Evolutionary conservation across 2,113 vertebrate genomes (phyloP).

Genomic region (Psittacula cyanocephala): DNA sequence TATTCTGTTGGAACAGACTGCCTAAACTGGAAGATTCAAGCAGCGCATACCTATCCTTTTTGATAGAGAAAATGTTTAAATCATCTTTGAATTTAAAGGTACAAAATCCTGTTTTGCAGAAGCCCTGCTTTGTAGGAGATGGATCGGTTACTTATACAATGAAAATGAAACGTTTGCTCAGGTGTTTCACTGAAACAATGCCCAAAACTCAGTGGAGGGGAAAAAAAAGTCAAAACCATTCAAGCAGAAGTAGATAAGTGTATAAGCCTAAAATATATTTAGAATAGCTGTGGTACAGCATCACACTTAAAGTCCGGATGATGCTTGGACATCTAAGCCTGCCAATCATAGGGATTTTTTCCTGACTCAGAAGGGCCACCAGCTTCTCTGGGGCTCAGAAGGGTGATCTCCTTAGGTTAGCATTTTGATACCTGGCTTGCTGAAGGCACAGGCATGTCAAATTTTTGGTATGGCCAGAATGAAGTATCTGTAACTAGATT

Average conservation of each 20-base stretch:
- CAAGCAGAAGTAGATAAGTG: background rate
- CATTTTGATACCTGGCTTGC: background rate
- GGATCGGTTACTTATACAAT: rapidly evolving
- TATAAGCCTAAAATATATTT: background rate
- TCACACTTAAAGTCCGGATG: background rate
- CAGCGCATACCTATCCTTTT: background rate
- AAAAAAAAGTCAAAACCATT: background rate
- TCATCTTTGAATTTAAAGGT: background rate
- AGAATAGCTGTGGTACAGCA: background rate
- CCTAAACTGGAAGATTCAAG: background rate
- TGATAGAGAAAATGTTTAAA: background rate
- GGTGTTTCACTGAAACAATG: background rate
- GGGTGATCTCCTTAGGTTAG: background rate
- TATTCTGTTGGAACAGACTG: background rate
- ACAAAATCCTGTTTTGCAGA: background rate
- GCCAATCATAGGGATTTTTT: background rate
- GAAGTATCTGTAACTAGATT: background rate
- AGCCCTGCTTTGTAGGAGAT: background rate
- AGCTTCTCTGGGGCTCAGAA: background rate
- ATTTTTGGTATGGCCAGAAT: background rate
- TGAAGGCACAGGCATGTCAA: background rate
- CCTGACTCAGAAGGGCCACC: background rate
- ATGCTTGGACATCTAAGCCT: background rate
- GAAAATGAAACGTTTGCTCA: background rate
- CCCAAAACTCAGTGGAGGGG: background rate